phyloP scores from a whole-genome alignment of 2,113 vertebrate species.

The Ophthalmotilapia sp. region DNA sequence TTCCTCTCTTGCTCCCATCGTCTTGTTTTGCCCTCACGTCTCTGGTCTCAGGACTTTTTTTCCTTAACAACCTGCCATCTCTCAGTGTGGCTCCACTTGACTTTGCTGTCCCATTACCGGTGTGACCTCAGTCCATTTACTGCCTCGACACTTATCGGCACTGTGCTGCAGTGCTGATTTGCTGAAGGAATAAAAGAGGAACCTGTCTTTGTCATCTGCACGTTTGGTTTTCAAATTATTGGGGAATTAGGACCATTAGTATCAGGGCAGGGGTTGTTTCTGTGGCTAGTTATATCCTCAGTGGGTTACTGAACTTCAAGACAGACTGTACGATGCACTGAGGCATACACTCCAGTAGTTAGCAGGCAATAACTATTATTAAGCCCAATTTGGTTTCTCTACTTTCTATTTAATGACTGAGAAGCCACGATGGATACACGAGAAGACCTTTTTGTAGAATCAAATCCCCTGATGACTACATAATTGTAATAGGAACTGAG shows the following conservation, averaged over 20 bases:
- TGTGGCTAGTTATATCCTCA: neutral
- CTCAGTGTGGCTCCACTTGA: conserved; percentile 35
- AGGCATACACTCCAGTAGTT: neutral
- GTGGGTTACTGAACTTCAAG: conserved; percentile 11
- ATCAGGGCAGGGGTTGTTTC: neutral
- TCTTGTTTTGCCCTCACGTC: conserved; percentile 16
- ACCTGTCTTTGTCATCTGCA: neutral
- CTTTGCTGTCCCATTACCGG: conserved; percentile 41
- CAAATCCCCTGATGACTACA: conserved; percentile 34
- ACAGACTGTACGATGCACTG: neutral
- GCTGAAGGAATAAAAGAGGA: neutral
- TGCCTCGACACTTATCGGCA: conserved; percentile 5
- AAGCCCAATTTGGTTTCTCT: conserved; percentile 25
- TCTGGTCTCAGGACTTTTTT: neutral
- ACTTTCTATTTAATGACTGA: conserved; percentile 34
- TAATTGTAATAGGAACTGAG: conserved; percentile 54
- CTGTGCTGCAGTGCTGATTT: conserved; percentile 16
- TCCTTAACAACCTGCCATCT: conserved; percentile 21
- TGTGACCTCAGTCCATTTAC: conserved; percentile 49
- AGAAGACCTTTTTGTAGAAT: conserved; percentile 27
- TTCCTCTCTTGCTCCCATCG: neutral
- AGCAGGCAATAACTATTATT: conserved; percentile 20
- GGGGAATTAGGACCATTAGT: neutral
- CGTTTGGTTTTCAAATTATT: neutral
- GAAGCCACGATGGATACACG: neutral